Evolutionary conservation across 2,797 vertebrate species (phyloP), one percentile per base, ranked within the genome.

Genomic region (Morelia viridis): DNA sequence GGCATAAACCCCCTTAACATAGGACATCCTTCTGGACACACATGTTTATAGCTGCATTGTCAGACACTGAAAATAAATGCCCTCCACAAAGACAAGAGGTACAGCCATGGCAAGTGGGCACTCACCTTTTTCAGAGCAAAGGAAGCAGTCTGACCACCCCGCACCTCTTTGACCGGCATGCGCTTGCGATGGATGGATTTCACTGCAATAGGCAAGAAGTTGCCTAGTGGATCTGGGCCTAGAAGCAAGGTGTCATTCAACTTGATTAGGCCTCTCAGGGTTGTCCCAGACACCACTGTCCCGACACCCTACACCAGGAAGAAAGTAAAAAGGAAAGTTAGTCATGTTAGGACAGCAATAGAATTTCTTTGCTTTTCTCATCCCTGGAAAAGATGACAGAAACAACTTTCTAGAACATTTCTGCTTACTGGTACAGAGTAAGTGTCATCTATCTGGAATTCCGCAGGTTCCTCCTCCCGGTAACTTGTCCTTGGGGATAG

Each of bases 121-220:
- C 96, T 95, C 96, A 99, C 99, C 98, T 99, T 99, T 97, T 99
- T 99, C 89, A 99, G 97, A 19, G 99, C 98, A 60, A 99, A 99
- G 15, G 99, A 99, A 46, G 99, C 99, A 0, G 99, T 99, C 98
- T 99, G 99, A 56, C 99, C 99, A 3, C 99, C 99, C 35, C 99
- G 97, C 41, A 99, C 99, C 96, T 99, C 99, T 96, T 99, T 99
- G 89, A 99, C 99, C 0, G 99, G 99, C 99, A 99, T 99, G 93
- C 99, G 98, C 96, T 99, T 99, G 91, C 99, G 98, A 95, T 99
- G 99, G 96, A 99, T 99, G 28, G 99, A 99, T 96, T 99, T 99
- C 92, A 99, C 99, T 1, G 99, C 99, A 26, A 99, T 99, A 90
- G 99, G 93, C 61, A 99, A 98, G 97, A 99, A 99, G 97, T 98